phyloP scores from a whole-genome alignment of 2,888 invertebrate species.

The Diogma glabrata region DNA sequence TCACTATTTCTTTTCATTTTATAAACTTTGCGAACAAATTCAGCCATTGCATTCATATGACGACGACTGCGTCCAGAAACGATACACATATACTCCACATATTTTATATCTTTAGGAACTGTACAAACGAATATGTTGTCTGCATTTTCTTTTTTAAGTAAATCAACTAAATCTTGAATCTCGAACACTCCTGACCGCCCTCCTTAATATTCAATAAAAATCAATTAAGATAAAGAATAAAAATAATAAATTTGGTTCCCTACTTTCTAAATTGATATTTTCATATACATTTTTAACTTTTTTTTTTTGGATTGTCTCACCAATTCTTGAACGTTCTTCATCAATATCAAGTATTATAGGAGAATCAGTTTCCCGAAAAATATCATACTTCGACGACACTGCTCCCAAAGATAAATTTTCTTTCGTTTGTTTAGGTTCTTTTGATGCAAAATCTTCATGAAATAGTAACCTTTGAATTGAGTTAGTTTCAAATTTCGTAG shows the following conservation, averaged over 20 bases:
- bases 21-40: constrained; percentile 62
- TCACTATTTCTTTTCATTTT: constrained; percentile 53
- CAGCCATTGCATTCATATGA: constrained; percentile 62
- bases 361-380: constrained; percentile 59
- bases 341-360: constrained; percentile 59
- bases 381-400: constrained; percentile 50
- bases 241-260: constrained; percentile 29
- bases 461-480: too few species aligned
- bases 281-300: constrained; percentile 43
- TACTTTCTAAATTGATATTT: constrained; percentile 45
- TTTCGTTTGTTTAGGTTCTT: not conserved
- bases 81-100: constrained; percentile 76
- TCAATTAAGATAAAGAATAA: not conserved
- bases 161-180: constrained; percentile 67
- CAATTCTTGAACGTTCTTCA: constrained; percentile 43
- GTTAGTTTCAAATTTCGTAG: too few species aligned
- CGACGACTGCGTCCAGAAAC: constrained; percentile 61
- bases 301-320: constrained; percentile 32
- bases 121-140: constrained; percentile 68
- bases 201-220: constrained; percentile 40
- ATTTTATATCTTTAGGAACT: constrained; percentile 61
- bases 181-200: constrained; percentile 79
- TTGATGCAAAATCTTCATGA: constrained; percentile 13
- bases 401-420: constrained; percentile 34
- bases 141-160: constrained; percentile 66